phyloP scores from a whole-genome alignment of 2,797 vertebrate species.

The Gambelia wislizenii region DNA sequence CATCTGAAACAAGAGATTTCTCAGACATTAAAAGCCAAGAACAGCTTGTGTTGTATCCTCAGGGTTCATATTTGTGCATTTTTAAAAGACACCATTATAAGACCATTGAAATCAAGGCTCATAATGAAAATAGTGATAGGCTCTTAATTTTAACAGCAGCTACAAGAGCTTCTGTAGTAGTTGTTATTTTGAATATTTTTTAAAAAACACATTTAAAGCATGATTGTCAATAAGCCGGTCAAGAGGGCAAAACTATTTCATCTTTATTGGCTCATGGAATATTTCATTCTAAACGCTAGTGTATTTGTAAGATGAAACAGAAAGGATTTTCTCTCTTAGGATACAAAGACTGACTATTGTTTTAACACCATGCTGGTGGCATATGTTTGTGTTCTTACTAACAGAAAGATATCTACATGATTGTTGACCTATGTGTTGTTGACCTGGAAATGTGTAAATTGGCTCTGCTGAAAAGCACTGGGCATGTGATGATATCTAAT shows the following conservation, averaged over 20 bases:
- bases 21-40: constrained; percentile 9
- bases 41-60: constrained; percentile 6
- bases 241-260: constrained; percentile 72
- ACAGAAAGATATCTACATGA: constrained; percentile 51
- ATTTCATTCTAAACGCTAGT: constrained; percentile 56
- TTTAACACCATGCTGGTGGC: constrained; percentile 40
- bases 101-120: constrained; percentile 74
- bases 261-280: constrained; percentile 69
- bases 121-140: constrained; percentile 78
- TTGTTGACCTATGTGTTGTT: background rate
- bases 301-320: constrained; percentile 63
- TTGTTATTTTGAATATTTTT: constrained; percentile 70
- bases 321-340: constrained; percentile 53
- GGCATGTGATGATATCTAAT: background rate
- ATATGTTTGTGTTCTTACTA: constrained; percentile 46
- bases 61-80: constrained; percentile 62
- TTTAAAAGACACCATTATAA: constrained; percentile 66
- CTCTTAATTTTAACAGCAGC: constrained; percentile 77
- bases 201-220: constrained; percentile 73
- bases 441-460: constrained; percentile 44
- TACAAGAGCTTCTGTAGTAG: constrained; percentile 73
- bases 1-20: constrained; percentile 39
- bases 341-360: constrained; percentile 64
- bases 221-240: constrained; percentile 73
- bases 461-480: background rate